These are phyloP conservation scores for Chionis minor DNA, from an alignment of 2,113 vertebrate genomes.

Conservation along the genomic window DNA sequence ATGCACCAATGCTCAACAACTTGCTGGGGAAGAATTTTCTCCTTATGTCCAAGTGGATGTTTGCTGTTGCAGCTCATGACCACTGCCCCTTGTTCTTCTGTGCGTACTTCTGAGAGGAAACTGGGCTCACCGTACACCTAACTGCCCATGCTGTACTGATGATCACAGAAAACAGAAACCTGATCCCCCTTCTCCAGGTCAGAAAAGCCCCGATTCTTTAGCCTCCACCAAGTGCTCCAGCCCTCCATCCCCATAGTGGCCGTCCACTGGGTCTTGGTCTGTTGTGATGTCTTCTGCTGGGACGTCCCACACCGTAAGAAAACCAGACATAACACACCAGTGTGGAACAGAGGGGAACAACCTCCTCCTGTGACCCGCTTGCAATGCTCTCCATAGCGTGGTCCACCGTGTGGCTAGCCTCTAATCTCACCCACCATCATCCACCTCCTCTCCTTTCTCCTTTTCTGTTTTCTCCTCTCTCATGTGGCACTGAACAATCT, in stretches of 20 bases:
- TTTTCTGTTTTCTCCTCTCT: neutral
- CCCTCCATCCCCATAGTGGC: fast-evolving
- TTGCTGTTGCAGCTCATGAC: neutral
- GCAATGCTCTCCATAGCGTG: fast-evolving
- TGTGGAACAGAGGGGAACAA: neutral
- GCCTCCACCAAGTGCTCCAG: neutral
- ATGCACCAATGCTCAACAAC: neutral
- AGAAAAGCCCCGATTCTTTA: neutral
- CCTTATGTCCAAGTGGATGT: neutral
- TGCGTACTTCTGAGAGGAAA: fast-evolving
- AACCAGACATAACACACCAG: neutral
- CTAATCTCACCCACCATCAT: neutral
- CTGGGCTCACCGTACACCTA: neutral
- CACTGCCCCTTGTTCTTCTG: neutral
- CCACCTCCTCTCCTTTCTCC: neutral
- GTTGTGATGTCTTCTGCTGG: neutral
- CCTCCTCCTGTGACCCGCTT: neutral
- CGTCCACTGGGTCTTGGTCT: neutral
- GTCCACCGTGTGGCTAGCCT: neutral
- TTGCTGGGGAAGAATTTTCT: neutral
- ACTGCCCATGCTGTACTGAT: neutral
- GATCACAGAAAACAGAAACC: neutral
- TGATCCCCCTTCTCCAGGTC: neutral
- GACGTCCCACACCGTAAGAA: neutral
- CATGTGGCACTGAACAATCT: neutral